phyloP scores from a whole-genome alignment of 2,113 vertebrate genomes.

The Penelope pileata region DNA sequence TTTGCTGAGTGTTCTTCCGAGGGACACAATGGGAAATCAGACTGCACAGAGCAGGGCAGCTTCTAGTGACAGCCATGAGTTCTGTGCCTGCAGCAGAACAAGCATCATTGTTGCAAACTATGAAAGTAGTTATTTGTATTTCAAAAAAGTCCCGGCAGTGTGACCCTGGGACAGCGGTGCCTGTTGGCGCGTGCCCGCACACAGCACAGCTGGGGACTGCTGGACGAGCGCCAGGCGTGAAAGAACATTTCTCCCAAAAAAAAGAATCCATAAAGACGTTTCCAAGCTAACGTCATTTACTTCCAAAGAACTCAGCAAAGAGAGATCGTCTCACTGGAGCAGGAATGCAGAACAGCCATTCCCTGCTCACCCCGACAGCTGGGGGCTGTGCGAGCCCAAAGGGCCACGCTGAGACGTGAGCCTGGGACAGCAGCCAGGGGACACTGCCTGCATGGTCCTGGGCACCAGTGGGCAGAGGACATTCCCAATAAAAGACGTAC shows the following conservation, averaged over 20 bases:
- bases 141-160: background rate
- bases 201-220: background rate
- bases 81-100: background rate
- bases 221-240: background rate
- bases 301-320: fast-evolving
- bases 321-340: fast-evolving
- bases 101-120: background rate
- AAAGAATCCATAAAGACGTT: fast-evolving
- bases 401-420: fast-evolving
- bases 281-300: fast-evolving
- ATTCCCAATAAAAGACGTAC: too few relatives aligned
- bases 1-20: fast-evolving
- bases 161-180: background rate
- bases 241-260: background rate
- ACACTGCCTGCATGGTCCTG: fast-evolving
- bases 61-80: background rate
- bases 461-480: fast-evolving
- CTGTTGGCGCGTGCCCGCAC: background rate
- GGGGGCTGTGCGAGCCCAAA: fast-evolving
- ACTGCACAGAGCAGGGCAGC: background rate
- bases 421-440: background rate
- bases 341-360: background rate
- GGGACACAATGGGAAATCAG: background rate
- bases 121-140: background rate
- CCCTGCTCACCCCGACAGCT: fast-evolving